Percentiles rank a stretch among this genome's conserved stretches.
Evolutionary conservation across 2,888 invertebrate genomes (phyloP).

Genomic region (Meganola albula): DNA sequence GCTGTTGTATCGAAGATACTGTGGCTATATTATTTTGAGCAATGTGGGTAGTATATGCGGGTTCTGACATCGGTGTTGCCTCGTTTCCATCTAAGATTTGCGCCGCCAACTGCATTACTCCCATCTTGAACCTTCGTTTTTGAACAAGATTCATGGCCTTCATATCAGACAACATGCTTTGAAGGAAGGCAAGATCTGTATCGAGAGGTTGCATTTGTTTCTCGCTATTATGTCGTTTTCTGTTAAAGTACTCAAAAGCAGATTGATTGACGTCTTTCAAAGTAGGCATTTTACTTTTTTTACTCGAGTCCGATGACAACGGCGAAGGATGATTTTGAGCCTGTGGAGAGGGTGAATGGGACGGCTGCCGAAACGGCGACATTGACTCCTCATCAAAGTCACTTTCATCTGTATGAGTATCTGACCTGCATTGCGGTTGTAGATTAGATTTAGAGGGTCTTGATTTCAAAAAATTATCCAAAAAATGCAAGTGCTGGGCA

Average conservation of each 20-base stretch:
- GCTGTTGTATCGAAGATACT: no score
- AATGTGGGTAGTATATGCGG: no score
- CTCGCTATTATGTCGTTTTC: constrained; percentile 1
- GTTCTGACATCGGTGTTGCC: no score
- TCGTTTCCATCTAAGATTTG: no score
- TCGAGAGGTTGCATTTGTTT: constrained; percentile 2
- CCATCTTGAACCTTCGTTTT: no score
- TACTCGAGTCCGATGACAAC: constrained; percentile 5
- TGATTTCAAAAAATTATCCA: constrained; percentile 11
- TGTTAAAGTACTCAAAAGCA: constrained; percentile 6
- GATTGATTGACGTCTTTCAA: constrained; percentile 10
- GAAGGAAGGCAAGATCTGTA: constrained; percentile 9
- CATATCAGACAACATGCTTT: constrained; percentile 11
- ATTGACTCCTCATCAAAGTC: constrained; percentile 6
- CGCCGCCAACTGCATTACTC: no score
- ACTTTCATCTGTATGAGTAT: constrained; percentile 5
- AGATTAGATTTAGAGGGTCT: constrained; percentile 12
- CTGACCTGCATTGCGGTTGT: constrained; percentile 3
- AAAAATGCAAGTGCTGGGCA: constrained; percentile 12
- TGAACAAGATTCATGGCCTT: no score
- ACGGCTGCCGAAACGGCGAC: constrained; percentile 4
- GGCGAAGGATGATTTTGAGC: constrained; percentile 7
- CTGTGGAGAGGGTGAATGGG: constrained; percentile 5
- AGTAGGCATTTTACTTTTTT: constrained; percentile 7
- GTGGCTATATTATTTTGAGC: no score